phyloP scores from a whole-genome alignment of 1,140 invertebrate genomes.

The Saccostrea glomerata region DNA sequence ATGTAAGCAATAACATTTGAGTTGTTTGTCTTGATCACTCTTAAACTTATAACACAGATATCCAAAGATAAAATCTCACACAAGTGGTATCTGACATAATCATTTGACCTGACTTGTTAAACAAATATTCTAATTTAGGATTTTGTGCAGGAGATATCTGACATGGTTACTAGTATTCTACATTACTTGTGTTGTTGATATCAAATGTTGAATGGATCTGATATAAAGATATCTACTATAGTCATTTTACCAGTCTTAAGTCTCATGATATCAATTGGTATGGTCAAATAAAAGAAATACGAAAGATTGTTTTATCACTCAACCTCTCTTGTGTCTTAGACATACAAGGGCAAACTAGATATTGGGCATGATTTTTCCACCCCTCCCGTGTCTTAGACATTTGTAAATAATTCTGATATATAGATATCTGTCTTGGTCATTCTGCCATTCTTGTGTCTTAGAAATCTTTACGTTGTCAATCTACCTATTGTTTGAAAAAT shows the following conservation, averaged over 20 bases:
- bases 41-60: not conserved
- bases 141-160: not conserved
- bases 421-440: too few relatives aligned
- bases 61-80: not conserved
- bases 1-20: not conserved
- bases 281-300: too few relatives aligned
- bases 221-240: not conserved
- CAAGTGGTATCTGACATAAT: not conserved
- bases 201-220: too few relatives aligned
- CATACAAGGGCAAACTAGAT: not conserved
- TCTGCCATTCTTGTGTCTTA: too few relatives aligned
- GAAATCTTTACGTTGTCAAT: too few relatives aligned
- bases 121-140: not conserved
- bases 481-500: too few relatives aligned
- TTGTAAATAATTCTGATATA: too few relatives aligned
- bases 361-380: too few relatives aligned
- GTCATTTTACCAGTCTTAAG: not conserved
- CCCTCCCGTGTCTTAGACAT: too few relatives aligned
- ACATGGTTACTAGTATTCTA: too few relatives aligned
- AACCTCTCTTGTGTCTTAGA: not conserved
- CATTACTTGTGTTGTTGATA: too few relatives aligned
- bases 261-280: too few relatives aligned
- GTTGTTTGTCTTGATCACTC: not conserved
- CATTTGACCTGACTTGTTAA: not conserved
- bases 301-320: not conserved